Conservation (phyloP, 2,888 invertebrate genomes). For the Apotomis betuletana region DNA sequence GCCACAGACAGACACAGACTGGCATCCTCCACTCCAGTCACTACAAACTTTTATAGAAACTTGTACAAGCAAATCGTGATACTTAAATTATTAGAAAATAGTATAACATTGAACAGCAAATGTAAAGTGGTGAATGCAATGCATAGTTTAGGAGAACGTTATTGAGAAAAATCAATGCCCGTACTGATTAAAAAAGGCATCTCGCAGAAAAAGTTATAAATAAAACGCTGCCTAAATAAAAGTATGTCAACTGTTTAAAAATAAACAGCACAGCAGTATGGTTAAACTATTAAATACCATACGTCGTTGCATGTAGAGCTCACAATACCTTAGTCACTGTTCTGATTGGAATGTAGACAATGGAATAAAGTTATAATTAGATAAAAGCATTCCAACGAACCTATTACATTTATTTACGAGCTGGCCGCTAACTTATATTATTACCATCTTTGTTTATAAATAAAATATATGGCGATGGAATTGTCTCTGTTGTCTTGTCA, state of each 20-base stretch:
- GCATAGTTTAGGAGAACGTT: too few relatives aligned
- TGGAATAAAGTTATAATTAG: not conserved
- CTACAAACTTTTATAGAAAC: too few relatives aligned
- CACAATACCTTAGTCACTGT: not conserved
- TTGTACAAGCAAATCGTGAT: too few relatives aligned
- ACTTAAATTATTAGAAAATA: too few relatives aligned
- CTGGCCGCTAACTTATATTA: not conserved
- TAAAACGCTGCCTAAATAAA: not conserved
- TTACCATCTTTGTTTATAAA: not conserved
- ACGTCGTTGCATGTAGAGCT: not conserved
- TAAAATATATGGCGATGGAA: not conserved
- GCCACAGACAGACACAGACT: too few relatives aligned
- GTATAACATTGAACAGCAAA: too few relatives aligned
- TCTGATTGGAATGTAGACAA: not conserved
- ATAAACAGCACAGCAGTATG: not conserved
- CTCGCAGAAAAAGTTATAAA: not conserved
- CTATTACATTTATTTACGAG: not conserved
- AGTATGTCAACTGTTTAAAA: constrained; percentile 20
- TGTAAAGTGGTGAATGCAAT: too few relatives aligned
- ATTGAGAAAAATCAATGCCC: too few relatives aligned
- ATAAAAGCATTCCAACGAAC: not conserved
- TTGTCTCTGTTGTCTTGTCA: constrained; percentile 6
- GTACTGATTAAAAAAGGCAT: too few relatives aligned
- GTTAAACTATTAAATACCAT: not conserved
- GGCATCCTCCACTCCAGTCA: too few relatives aligned